A percentile compares a stretch with the other conserved stretches of the same genome.
Evolutionary conservation across 2,797 vertebrate species (phyloP).

Genomic region (Bufotes viridis): DNA sequence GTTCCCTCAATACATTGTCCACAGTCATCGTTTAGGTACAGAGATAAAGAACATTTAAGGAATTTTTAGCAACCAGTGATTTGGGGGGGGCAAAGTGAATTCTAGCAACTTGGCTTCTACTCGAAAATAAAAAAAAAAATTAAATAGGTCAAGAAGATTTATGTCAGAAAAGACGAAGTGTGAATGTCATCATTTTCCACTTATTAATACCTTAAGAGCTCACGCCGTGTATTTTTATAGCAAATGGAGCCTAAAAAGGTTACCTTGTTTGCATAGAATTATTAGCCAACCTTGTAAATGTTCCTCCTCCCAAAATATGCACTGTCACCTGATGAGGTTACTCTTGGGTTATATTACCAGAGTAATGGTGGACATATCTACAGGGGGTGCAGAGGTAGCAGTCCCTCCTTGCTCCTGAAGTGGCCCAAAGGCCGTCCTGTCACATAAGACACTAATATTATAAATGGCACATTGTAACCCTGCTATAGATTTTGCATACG

Average conservation of each 20-base stretch:
- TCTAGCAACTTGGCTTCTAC: neutral
- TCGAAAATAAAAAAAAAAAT: neutral
- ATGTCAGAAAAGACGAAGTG: neutral
- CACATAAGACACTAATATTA: no score
- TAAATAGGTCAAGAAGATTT: constrained; percentile 8
- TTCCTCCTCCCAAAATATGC: neutral
- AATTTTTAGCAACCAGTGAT: neutral
- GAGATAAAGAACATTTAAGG: neutral
- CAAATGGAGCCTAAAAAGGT: neutral
- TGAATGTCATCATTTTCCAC: neutral
- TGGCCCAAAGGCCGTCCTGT: no score
- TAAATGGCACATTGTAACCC: no score
- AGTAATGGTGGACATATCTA: neutral
- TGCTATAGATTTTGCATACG: no score
- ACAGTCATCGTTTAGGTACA: neutral
- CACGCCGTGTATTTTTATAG: neutral
- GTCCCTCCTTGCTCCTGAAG: no score
- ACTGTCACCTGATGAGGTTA: no score
- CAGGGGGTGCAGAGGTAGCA: neutral
- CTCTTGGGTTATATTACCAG: neutral
- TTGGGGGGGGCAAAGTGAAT: neutral
- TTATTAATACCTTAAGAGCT: neutral
- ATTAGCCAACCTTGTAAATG: neutral
- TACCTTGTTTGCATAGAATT: neutral
- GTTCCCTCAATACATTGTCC: neutral